Conservation (phyloP, 37 sponge, comb jelly and placozoan species). For the Ephydatia muelleri region DNA sequence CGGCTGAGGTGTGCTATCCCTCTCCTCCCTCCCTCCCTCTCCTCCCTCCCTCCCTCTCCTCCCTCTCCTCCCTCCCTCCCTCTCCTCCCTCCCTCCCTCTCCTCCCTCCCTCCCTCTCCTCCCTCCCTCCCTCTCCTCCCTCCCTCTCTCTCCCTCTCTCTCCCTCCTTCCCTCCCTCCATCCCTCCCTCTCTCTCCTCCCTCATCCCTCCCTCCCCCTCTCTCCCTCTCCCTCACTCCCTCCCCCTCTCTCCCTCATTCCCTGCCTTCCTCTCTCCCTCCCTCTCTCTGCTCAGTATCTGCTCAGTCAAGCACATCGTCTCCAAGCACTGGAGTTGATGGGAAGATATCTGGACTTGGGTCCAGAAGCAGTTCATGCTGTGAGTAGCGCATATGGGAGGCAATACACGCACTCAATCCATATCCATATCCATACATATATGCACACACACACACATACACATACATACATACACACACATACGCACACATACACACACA, state of each 20-base stretch:
- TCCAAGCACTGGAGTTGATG: slow-evolving; percentile 92
- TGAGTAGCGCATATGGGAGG: slow-evolving; percentile 8
- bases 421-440: too few species aligned
- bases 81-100: neutral
- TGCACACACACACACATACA: neutral
- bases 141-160: neutral
- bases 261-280: neutral
- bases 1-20: neutral
- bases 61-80: neutral
- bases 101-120: neutral
- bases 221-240: too few species aligned
- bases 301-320: slow-evolving; percentile 89
- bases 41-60: neutral
- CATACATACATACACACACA: neutral
- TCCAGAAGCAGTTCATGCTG: slow-evolving; percentile 85
- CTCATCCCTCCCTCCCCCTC: neutral
- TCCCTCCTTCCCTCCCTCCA: neutral
- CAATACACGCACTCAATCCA: too few species aligned
- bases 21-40: neutral
- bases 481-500: neutral
- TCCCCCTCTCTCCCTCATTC: neutral
- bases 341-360: slow-evolving; percentile 95
- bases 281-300: slow-evolving; percentile 66
- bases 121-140: slow-evolving; percentile 63
- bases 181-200: neutral